Conservation (phyloP, 2,888 invertebrate genomes). For the Xanthorhoe spadicearia region DNA sequence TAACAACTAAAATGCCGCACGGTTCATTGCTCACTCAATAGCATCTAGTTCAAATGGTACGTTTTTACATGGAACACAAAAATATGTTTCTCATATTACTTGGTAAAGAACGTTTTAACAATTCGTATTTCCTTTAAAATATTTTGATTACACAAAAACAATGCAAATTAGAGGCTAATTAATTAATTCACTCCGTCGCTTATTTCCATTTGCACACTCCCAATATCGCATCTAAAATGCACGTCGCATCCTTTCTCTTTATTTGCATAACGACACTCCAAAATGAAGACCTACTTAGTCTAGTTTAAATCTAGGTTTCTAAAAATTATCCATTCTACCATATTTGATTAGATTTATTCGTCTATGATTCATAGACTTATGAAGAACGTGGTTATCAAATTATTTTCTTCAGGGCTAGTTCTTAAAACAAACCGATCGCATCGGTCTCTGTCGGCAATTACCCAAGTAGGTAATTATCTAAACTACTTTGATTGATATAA, state of each 20-base stretch:
- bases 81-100: constrained; percentile 36
- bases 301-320: constrained; percentile 3
- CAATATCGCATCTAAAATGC: constrained; percentile 20
- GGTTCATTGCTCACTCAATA: constrained; percentile 60
- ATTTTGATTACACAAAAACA: not conserved
- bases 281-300: constrained; percentile 9
- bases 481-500: too few species aligned
- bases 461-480: too few species aligned
- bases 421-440: too few species aligned
- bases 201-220: constrained; percentile 30
- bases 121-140: too few species aligned
- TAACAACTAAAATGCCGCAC: constrained; percentile 50
- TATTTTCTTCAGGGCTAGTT: too few species aligned
- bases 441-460: not conserved
- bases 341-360: not conserved
- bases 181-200: not conserved
- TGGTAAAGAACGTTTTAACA: too few species aligned
- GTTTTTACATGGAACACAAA: constrained; percentile 43
- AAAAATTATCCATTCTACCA: not conserved
- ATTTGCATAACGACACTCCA: constrained; percentile 57
- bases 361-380: not conserved
- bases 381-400: not conserved
- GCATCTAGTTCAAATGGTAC: constrained; percentile 55
- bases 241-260: constrained; percentile 57
- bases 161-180: not conserved